Percentiles rank a stretch among this genome's conserved stretches.
These are phyloP conservation scores for Thinocorus orbignyianus DNA, from an alignment of 2,113 vertebrate species.

Conservation along the genomic window DNA sequence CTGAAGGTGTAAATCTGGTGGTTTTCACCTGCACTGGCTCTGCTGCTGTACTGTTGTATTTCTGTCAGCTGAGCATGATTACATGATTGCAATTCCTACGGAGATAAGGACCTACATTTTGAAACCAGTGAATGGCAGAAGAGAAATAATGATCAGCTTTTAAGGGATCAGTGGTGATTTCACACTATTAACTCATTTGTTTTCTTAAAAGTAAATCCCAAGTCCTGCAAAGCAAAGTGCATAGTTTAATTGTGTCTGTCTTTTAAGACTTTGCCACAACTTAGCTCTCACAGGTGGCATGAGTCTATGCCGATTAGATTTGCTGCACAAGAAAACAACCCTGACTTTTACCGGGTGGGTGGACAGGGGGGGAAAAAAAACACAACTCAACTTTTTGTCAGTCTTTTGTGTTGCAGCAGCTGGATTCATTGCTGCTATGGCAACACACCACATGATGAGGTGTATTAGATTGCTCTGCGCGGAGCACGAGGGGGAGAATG, in stretches of 20 bases:
- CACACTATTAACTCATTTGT: not conserved
- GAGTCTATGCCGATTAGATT: slow-evolving; percentile 53
- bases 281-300: slow-evolving; percentile 47
- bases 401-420: slow-evolving; percentile 85
- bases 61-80: not conserved
- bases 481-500: slow-evolving; percentile 78
- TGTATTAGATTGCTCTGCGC: slow-evolving; percentile 94
- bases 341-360: slow-evolving; percentile 71
- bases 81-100: not conserved
- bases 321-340: slow-evolving; percentile 58
- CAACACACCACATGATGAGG: slow-evolving; percentile 95
- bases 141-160: slow-evolving; percentile 22
- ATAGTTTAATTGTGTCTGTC: not conserved
- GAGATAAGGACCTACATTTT: slow-evolving; percentile 2
- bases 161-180: slow-evolving; percentile 8
- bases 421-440: slow-evolving; percentile 92
- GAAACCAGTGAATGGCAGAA: not conserved
- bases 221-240: not conserved
- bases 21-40: not conserved
- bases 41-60: not conserved
- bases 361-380: slow-evolving; percentile 43
- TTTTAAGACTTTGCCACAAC: not conserved
- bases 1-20: not conserved
- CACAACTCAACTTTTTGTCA: slow-evolving; percentile 76
- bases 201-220: not conserved